Percentiles rank a stretch among this genome's conserved stretches.
Evolutionary conservation across 2,113 vertebrate genomes (phyloP).

Genomic region (Psettodes erumei): DNA sequence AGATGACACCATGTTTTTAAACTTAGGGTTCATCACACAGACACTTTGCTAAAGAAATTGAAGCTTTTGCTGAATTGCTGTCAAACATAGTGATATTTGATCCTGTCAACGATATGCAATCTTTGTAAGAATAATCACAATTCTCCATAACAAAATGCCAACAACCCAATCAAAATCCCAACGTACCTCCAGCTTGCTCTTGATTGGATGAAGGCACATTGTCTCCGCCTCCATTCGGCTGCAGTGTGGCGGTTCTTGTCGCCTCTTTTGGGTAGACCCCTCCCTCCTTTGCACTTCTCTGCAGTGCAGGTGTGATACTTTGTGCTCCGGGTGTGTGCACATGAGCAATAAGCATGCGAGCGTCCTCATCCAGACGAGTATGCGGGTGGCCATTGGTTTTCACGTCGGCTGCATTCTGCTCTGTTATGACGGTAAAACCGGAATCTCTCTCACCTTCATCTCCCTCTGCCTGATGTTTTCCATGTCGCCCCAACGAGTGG

Average conservation of each 20-base stretch:
- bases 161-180: too few relatives aligned
- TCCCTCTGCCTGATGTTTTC: not conserved
- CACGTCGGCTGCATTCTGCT: slow-evolving; percentile 21
- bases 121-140: not conserved
- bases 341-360: not conserved
- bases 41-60: not conserved
- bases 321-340: slow-evolving; percentile 1
- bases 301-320: not conserved
- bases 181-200: slow-evolving; percentile 22
- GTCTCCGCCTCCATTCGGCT: not conserved
- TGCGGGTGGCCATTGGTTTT: not conserved
- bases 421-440: slow-evolving; percentile 53
- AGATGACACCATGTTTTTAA: not conserved
- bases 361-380: not conserved
- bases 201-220: not conserved
- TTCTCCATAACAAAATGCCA: too few relatives aligned
- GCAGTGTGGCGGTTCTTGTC: not conserved
- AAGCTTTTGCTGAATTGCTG: not conserved
- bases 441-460: slow-evolving; percentile 16
- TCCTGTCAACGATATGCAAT: not conserved
- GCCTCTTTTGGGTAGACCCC: not conserved
- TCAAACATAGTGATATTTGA: not conserved
- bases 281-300: not conserved
- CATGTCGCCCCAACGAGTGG: not conserved
- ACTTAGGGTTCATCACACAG: not conserved